These are phyloP conservation scores for Pseudanteris insignis DNA, from an alignment of 2,888 invertebrate species.

Conservation along the genomic window DNA sequence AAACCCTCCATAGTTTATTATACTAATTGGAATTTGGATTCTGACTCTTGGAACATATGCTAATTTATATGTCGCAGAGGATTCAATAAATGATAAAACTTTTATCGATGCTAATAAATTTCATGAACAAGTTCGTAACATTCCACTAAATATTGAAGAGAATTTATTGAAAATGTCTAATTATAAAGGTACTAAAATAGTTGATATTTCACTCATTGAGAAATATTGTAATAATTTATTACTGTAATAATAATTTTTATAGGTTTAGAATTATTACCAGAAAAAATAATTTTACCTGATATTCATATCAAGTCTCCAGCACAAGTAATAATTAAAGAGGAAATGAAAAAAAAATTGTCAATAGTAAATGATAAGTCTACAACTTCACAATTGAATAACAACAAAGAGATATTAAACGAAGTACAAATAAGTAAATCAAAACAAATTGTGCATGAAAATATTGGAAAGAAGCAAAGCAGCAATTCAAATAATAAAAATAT, in stretches of 20 bases:
- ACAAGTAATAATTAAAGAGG: too few relatives aligned
- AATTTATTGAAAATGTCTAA: conserved; percentile 47
- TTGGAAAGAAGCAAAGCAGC: too few relatives aligned
- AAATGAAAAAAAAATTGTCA: too few relatives aligned
- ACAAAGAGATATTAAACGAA: too few relatives aligned
- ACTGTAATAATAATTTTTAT: too few relatives aligned
- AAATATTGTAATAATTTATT: too few relatives aligned
- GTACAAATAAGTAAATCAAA: too few relatives aligned
- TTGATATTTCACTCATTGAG: too few relatives aligned
- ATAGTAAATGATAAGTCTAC: too few relatives aligned
- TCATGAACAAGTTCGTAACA: conserved; percentile 55
- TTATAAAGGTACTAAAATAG: conserved; percentile 54
- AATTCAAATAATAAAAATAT: too few relatives aligned
- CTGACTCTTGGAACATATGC: conserved; percentile 92
- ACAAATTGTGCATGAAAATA: too few relatives aligned
- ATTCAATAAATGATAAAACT: conserved; percentile 65
- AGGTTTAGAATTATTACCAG: conserved; percentile 67
- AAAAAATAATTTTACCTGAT: conserved; percentile 39
- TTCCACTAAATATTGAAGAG: conserved; percentile 54
- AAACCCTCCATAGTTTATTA: conserved; percentile 75
- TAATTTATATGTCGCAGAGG: conserved; percentile 80
- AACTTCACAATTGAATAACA: too few relatives aligned
- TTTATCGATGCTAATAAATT: conserved; percentile 52
- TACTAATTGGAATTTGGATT: conserved; percentile 84
- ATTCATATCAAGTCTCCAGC: conserved; percentile 62